Evolutionary conservation across 2,797 vertebrate species (phyloP), one percentile per base, ranked within the genome.

Genomic region (Melanotaenia maccullochi): DNA sequence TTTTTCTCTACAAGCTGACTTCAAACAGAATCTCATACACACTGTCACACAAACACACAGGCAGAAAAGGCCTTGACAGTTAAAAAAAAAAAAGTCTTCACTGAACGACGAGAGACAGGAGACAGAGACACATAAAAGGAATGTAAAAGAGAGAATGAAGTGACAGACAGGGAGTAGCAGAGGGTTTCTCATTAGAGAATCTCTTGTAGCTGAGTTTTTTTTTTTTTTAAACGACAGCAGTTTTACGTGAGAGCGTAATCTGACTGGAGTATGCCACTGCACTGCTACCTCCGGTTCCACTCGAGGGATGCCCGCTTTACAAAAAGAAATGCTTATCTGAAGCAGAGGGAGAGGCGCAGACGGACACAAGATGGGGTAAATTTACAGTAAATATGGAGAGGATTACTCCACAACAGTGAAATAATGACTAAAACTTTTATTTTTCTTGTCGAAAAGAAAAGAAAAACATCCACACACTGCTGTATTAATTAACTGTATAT

Each of bases 101-200:
- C 20, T 24, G 57, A 60, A 66, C 60, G 62, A 59, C 66, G 69
- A 78, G 59, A 44, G 70, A 72, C 44, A 47, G 44, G 49, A 69
- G 68, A 72, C 73, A 70, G 61, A 83, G 75, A 84, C 65, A 56
- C 79, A 90, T 88, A 65, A 91, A 90, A 92, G 86, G 65, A 71
- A 66, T 42, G 68, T 75, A 64, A 79, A 60, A 79, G 62, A 30
- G 60, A 84, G 71, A 70, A 28, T 28, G 76, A 77, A 68, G 81
- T 59, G 80, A 85, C 62, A 86, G 89, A 83, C 81, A 54, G 77
- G 49, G 80, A 84, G 80, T 58, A 72, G 80, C 60, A 71, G 73
- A 86, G 79, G 73, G 88, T 76, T 86, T 87, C 83, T 93, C 88
- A 91, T 93, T 92, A 92, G 85, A 89, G 86, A 80, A 75, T 87